Conservation (phyloP, 2,888 invertebrate species). For the Drosophila algonquin region DNA sequence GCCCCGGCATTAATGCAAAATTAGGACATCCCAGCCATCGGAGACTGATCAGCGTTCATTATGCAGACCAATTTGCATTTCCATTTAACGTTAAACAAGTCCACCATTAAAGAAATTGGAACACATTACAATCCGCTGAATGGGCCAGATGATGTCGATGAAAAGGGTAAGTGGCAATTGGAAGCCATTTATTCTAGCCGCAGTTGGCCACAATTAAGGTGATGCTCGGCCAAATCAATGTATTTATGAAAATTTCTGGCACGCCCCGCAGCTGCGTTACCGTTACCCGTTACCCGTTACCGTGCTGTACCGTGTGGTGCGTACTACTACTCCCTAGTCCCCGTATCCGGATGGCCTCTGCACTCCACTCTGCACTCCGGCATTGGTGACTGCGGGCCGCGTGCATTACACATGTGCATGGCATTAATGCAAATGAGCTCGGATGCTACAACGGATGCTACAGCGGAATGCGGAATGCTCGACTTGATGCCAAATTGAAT, state of each 20-base stretch:
- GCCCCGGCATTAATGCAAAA: too few relatives aligned
- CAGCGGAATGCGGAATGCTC: constrained; percentile 40
- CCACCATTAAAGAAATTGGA: too few relatives aligned
- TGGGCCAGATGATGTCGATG: too few relatives aligned
- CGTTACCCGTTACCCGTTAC: too few relatives aligned
- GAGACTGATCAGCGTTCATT: too few relatives aligned
- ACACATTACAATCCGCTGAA: too few relatives aligned
- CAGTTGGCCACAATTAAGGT: constrained; percentile 53
- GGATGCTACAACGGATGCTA: constrained; percentile 13
- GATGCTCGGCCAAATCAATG: constrained; percentile 54
- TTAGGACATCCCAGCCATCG: too few relatives aligned
- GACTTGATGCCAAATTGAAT: constrained; percentile 70
- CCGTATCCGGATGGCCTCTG: background rate
- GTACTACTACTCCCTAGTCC: background rate
- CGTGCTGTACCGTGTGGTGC: constrained; percentile 7
- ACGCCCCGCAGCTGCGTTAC: constrained; percentile 13
- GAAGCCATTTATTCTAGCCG: constrained; percentile 30
- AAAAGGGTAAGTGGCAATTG: constrained; percentile 18
- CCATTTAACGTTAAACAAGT: too few relatives aligned
- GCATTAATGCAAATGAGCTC: constrained; percentile 71
- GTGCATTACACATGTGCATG: constrained; percentile 55
- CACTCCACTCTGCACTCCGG: background rate
- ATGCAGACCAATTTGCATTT: too few relatives aligned
- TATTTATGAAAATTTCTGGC: constrained; percentile 58
- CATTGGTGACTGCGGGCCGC: background rate